Conservation (phyloP, 2,888 invertebrate genomes). For the Sminthurinus aureus region DNA sequence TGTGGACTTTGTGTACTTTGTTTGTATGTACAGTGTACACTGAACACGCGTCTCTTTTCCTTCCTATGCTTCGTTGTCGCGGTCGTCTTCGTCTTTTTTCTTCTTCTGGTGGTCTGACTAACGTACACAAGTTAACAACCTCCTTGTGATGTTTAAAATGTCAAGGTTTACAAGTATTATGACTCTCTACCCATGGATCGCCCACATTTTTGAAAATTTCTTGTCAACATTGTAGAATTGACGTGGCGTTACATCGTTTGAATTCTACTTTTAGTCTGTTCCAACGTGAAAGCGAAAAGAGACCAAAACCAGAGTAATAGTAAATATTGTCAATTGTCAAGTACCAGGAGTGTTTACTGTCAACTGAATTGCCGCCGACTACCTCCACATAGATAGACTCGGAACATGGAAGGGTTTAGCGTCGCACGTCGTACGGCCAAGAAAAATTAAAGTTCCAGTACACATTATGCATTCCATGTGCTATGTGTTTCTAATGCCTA, state of each 20-base stretch:
- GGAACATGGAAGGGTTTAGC: too few relatives aligned
- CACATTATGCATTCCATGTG: background rate
- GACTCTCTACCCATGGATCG: background rate
- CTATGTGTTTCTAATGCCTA: background rate
- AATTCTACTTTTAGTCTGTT: background rate
- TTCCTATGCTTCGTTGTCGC: too few relatives aligned
- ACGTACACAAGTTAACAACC: too few relatives aligned
- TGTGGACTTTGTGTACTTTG: too few relatives aligned
- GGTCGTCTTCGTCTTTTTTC: too few relatives aligned
- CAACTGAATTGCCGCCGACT: background rate
- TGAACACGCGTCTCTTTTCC: too few relatives aligned
- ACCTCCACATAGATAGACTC: too few relatives aligned
- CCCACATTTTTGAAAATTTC: background rate
- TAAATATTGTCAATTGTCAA: background rate
- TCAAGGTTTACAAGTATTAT: background rate
- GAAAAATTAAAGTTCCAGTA: too few relatives aligned
- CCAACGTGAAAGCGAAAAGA: too few relatives aligned
- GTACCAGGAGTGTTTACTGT: background rate
- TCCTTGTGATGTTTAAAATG: background rate
- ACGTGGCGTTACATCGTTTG: background rate
- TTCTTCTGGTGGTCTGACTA: too few relatives aligned
- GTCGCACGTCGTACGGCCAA: too few relatives aligned
- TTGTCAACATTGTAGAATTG: background rate
- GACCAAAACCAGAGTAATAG: background rate
- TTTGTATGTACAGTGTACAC: too few relatives aligned